Evolutionary conservation across 2,797 vertebrate species (phyloP).

Genomic region (Prunella strophiata): DNA sequence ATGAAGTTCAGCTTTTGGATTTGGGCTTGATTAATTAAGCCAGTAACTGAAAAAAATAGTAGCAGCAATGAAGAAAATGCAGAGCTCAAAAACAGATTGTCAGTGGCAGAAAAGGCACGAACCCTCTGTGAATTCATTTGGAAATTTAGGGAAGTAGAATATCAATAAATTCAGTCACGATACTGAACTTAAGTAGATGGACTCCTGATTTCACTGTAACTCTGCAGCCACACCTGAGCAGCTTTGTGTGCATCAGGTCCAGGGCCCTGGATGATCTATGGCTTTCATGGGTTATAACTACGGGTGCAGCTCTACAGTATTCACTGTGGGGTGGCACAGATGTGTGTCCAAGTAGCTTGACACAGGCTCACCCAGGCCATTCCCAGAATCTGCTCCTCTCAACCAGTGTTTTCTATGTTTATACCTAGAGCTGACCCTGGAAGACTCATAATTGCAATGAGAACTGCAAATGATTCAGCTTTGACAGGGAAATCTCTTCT

Average conservation of each 20-base stretch:
- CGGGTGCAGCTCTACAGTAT: fast-evolving
- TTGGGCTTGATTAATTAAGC: constrained; percentile 64
- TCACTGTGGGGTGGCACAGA: background rate
- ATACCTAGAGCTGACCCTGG: background rate
- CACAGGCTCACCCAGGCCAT: background rate
- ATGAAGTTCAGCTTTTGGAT: constrained; percentile 30
- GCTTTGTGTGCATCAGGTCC: background rate
- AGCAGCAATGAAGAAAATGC: constrained; percentile 39
- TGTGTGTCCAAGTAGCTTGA: background rate
- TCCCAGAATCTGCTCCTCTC: background rate
- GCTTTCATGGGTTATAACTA: background rate
- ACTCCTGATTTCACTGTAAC: background rate
- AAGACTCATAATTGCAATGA: background rate
- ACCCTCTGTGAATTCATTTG: background rate
- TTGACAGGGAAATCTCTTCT: too few species aligned
- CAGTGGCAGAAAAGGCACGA: background rate
- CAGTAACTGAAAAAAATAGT: constrained; percentile 48
- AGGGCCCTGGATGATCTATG: background rate
- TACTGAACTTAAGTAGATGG: background rate
- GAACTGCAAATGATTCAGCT: background rate
- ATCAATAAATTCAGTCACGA: background rate
- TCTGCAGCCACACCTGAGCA: background rate
- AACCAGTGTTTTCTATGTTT: background rate
- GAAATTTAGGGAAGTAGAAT: constrained; percentile 19
- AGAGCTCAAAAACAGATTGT: background rate